A percentile compares a stretch with the other conserved stretches of the same genome.
These are phyloP conservation scores for Astreopora myriophthalma DNA, from an alignment of 64 coral and sea anemone genomes.

Conservation along the genomic window DNA sequence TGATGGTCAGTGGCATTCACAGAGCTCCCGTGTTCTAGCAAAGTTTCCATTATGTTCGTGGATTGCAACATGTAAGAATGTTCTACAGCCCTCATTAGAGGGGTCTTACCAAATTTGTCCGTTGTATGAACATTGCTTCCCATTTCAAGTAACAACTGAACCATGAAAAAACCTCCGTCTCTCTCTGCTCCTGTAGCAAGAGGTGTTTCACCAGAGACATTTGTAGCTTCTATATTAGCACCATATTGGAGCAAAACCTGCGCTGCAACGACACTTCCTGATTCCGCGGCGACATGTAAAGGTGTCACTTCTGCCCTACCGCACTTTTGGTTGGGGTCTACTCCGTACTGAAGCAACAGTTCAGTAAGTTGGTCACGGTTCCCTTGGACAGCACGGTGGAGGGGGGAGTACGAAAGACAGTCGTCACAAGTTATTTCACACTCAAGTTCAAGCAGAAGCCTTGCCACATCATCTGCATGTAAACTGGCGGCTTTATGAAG, in stretches of 20 bases:
- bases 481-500: not conserved
- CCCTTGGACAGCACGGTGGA: not conserved
- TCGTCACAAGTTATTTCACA: not conserved
- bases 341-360: not conserved
- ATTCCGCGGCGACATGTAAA: not conserved
- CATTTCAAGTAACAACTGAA: not conserved
- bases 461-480: not conserved
- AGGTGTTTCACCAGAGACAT: not conserved
- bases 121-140: not conserved
- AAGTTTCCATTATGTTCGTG: not conserved
- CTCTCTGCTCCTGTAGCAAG: not conserved
- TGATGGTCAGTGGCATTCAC: constrained; percentile 1
- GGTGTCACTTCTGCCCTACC: not conserved
- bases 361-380: not conserved
- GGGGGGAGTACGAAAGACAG: not conserved
- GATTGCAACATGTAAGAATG: not conserved
- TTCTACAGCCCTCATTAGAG: not conserved
- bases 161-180: not conserved
- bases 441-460: not conserved
- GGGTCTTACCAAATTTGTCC: not conserved
- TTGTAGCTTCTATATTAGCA: not conserved
- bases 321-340: not conserved
- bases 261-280: not conserved
- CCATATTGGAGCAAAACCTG: not conserved
- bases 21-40: not conserved